Evolutionary conservation across 2,888 invertebrate genomes (phyloP), one percentile per base, ranked within the genome.

Genomic region (Oxyteleia sp.): DNA sequence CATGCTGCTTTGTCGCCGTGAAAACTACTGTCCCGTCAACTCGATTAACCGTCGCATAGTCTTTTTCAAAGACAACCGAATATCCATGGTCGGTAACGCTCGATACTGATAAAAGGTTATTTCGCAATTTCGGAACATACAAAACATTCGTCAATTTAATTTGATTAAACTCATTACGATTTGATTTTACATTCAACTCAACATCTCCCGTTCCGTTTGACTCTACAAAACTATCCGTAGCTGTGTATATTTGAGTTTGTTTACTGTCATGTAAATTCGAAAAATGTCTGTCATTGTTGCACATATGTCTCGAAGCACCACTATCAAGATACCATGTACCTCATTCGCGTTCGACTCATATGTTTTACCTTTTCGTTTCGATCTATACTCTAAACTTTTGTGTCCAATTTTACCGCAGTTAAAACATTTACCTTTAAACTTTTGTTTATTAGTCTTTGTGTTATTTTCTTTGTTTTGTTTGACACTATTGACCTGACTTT

Each of bases 91-190:
- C 59, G 8, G 87, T 88, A 51, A 90, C 85, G 2, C 64, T 71
- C 32, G 85, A 84, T 4, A 89, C 87, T 13, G 89, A 90, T 32
- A 90, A n/a, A 26, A 90, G 53, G 53, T 88, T 90, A 47, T 83
- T 89, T 20, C 79, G 76, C n/a, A 90, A 69, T 5, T 86, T 83
- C 13, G 88, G 88, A 0, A 89, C 88, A 59, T 61, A 88, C n/a
- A 88, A 18, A 5, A 82, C 87, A 13, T 90, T 51, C 53, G 78
- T 75, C 45, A 89, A 55, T 43, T 78, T 82, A 4, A 82, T 4
- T 35, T 35, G 35, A 10, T 10, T 0, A 1, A 13, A 16, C 66
- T 81, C 7, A 55, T 32, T 1, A 4, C 7, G 41, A 16, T 20
- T 2, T 8, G 47, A 13, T 32, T 26, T 57, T 10, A 47, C 51